Percentiles rank a stretch among this genome's conserved stretches.
Evolutionary conservation across 2,797 vertebrate species (phyloP).

Genomic region (Channallabes apus): DNA sequence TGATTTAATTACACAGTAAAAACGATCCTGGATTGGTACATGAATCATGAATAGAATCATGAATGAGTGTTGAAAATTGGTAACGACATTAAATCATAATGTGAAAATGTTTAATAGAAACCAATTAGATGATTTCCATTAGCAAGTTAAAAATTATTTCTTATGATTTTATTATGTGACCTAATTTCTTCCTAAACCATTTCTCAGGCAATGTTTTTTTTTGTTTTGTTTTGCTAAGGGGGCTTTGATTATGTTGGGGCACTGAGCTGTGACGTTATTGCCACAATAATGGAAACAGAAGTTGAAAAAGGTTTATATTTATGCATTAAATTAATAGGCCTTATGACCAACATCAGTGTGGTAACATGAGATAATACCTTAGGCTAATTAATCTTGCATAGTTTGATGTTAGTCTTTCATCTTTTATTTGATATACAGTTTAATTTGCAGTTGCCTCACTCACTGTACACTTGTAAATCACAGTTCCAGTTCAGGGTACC

Average conservation of each 20-base stretch:
- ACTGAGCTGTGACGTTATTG: not conserved
- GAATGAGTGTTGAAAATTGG: not conserved
- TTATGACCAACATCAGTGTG: not conserved
- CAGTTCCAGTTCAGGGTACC: not conserved
- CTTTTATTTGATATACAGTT: not conserved
- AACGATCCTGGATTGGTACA: not conserved
- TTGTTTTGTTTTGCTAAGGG: not conserved
- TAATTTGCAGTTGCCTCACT: not conserved
- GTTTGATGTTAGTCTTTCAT: not conserved
- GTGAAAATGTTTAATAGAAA: conserved; percentile 1
- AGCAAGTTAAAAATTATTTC: not conserved
- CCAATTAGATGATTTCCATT: not conserved
- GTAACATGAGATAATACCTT: not conserved
- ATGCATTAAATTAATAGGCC: not conserved
- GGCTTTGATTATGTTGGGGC: not conserved
- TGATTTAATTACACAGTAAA: not conserved
- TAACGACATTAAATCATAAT: not conserved
- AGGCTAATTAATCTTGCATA: not conserved
- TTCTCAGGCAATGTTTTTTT: not conserved
- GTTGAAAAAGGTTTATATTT: not conserved
- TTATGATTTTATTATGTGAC: not conserved
- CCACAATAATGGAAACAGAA: not conserved
- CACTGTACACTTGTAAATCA: conserved; percentile 9
- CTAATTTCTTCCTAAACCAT: not conserved
- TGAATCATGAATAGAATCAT: not conserved